Evolutionary conservation across 2,888 invertebrate genomes (phyloP), one percentile per base, ranked within the genome.

Genomic region (Chelonus formosanus): DNA sequence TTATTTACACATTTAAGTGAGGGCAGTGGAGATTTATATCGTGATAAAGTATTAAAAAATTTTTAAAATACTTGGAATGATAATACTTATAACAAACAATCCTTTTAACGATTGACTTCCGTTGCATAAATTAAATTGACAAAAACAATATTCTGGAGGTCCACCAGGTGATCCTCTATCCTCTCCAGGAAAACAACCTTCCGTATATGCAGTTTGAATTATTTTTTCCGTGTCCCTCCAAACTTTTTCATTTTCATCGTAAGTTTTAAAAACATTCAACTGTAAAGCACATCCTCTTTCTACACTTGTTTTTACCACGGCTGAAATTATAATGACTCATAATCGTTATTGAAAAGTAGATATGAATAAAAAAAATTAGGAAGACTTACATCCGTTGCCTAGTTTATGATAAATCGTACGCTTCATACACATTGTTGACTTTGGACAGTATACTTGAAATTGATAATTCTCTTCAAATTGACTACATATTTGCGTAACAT

Each of bases 341-440:
- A 3, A 63, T 62, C 20, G 20, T 20, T 20, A 20, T 20, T 61
- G 63, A 65, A 58, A 47, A 10, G 43, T 50, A 53, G 36, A 40
- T 40, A 40, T 7, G 40, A 40, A 40, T 6, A 40, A 40, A 40
- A 6, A 40, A 40, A 40, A 44, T 6, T n/a, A 55, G 53, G 61
- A 59, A 64, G 67, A 85, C 87, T 82, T 83, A 91, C 91, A 88
- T 86, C 91, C 91, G 77, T 89, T 89, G 72, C 89, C 88, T 75
- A 92, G 87, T 70, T 63, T 75, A 52, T 76, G 77, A 40, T 77
- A 74, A 61, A 79, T 75, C 3, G 90, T 89, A 77, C 89, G 90
- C 81, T 94, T 95, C 86, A 91, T 89, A 79, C 95, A 95, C 87
- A 93, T 90, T 1, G 94, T 94, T 0, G 95, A 95, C 78, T 88